These are phyloP conservation scores for Eriocheir sinensis DNA, from an alignment of 1,140 invertebrate species.

Conservation along the genomic window DNA sequence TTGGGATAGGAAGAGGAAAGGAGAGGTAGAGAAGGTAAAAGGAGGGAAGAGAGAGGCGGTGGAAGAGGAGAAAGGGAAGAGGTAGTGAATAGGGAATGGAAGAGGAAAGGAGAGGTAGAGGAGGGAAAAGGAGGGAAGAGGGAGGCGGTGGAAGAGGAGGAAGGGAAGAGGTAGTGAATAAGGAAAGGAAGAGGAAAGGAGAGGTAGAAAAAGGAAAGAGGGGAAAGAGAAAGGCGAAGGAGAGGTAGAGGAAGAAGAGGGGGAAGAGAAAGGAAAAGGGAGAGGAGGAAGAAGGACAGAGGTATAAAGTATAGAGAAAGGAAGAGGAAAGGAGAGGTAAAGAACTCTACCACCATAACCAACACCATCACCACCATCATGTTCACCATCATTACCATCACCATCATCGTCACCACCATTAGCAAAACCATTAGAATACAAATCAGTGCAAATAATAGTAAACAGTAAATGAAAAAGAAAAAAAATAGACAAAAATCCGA, in stretches of 20 bases:
- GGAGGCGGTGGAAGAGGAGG: not conserved
- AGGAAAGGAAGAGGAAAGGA: not conserved
- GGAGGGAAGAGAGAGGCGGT: not conserved
- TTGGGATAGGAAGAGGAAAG: not conserved
- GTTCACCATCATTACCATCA: too few species aligned
- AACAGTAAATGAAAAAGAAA: too few species aligned
- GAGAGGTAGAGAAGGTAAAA: not conserved
- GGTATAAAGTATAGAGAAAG: too few species aligned
- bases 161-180: not conserved
- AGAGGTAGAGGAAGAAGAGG: not conserved
- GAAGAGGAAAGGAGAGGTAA: too few species aligned
- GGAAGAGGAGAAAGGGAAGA: not conserved
- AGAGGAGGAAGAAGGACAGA: not conserved
- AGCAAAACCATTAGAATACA: too few species aligned
- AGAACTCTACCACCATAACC: too few species aligned
- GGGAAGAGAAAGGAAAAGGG: not conserved
- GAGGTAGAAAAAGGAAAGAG: not conserved
- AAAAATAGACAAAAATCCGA: too few species aligned
- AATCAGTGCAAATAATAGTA: too few species aligned
- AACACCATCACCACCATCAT: too few species aligned
- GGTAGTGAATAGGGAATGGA: not conserved
- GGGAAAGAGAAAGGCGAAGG: not conserved
- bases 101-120: not conserved
- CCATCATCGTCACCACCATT: too few species aligned
- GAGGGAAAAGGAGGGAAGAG: not conserved